Percentiles rank a stretch among this genome's conserved stretches.
Evolutionary conservation across 1,140 invertebrate species (phyloP).

Genomic region (Macrobrachium rosenbergii): DNA sequence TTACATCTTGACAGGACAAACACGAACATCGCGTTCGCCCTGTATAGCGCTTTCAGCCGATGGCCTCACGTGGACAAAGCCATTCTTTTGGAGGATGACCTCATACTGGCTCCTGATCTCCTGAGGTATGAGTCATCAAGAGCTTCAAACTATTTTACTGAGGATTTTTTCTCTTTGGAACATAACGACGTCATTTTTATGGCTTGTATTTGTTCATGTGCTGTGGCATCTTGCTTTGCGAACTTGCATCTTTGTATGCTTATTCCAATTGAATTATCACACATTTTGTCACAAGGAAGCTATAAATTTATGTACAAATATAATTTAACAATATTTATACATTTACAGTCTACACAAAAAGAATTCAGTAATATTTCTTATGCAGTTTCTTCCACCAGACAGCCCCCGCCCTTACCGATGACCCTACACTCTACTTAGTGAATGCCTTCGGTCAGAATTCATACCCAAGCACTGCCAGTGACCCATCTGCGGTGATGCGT

Average conservation of each 20-base stretch:
- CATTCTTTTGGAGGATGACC: constrained; percentile 53
- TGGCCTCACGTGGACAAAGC: constrained; percentile 42
- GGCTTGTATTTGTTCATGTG: neutral
- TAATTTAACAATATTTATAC: no score
- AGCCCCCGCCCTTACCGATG: neutral
- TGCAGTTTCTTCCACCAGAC: constrained; percentile 38
- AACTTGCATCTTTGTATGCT: no score
- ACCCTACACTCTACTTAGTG: constrained; percentile 32
- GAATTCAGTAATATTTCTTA: no score
- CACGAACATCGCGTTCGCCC: constrained; percentile 46
- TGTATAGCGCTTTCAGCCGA: constrained; percentile 4
- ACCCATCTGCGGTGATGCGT: constrained; percentile 8
- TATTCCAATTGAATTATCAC: no score
- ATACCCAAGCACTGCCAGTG: constrained; percentile 45
- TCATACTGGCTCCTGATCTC: constrained; percentile 41
- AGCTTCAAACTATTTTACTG: neutral
- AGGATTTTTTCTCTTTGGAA: neutral
- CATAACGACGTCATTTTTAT: neutral
- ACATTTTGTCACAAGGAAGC: no score
- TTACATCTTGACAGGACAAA: constrained; percentile 16
- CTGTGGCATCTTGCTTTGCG: neutral
- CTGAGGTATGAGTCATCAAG: constrained; percentile 28
- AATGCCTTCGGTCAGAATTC: constrained; percentile 55
- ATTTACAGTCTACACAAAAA: no score
- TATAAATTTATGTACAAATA: no score